Conservation (phyloP, 2,888 invertebrate genomes). For the Nemotelus nigrinus region DNA sequence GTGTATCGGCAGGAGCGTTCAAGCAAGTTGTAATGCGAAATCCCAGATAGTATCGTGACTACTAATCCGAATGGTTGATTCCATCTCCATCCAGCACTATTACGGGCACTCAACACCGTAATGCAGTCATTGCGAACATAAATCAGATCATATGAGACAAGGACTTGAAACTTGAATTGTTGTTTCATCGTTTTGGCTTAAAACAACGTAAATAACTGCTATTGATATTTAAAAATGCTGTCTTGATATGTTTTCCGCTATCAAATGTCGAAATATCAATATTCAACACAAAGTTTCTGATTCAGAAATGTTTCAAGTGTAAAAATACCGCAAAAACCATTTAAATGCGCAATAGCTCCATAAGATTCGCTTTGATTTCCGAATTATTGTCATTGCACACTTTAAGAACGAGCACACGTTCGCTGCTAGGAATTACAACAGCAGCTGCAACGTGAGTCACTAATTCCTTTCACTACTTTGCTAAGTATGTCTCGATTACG, state of each 20-base stretch:
- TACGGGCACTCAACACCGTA: conserved; percentile 2
- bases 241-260: not conserved
- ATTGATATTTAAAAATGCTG: too few species aligned
- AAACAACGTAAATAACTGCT: not conserved
- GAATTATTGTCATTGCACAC: too few species aligned
- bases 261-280: not conserved
- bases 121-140: not conserved
- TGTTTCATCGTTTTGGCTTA: conserved; percentile 2
- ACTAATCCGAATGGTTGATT: conserved; percentile 18
- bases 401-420: too few species aligned
- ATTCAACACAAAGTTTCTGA: not conserved
- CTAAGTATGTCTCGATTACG: too few species aligned
- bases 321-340: not conserved
- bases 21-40: conserved; percentile 83
- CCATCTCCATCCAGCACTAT: not conserved
- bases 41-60: conserved; percentile 72
- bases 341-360: not conserved
- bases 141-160: not conserved
- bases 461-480: too few species aligned
- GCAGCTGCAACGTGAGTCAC: too few species aligned
- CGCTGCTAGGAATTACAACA: too few species aligned
- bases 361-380: not conserved
- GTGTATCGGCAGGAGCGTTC: conserved; percentile 77
- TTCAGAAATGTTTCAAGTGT: not conserved
- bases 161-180: conserved; percentile 5